Evolutionary conservation across 2,888 invertebrate genomes (phyloP), one percentile per base, ranked within the genome.

Genomic region (Tribolium freemani): DNA sequence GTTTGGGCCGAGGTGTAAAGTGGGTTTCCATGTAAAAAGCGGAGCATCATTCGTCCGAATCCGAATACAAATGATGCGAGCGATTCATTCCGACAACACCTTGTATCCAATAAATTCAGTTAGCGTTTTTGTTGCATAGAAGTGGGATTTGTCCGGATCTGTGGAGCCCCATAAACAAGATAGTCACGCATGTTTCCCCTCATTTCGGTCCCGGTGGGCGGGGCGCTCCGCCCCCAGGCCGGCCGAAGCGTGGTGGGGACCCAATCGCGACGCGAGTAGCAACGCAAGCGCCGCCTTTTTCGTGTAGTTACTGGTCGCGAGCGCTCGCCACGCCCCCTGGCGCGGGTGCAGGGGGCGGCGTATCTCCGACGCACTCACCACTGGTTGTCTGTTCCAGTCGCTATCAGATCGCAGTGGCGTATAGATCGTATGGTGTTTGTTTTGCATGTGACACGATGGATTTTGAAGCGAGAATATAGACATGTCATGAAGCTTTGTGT

Each of bases 71-170:
- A 87, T 84, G 86, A 87, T 84, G 84, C 84, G 81, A 85, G 83
- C 86, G 85, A 87, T 86, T 86, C 86, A 87, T 87, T 87, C 85
- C 84, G 84, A 85, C 86, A 85, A 87, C 87, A 87, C 86, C 86
- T 86, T 87, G 87, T 87, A 86, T 86, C 86, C 86, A 86, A 87
- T 87, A 87, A 87, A 87, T 87, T 87, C 87, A 84, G 86, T 86
- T 86, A 86, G 83, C 83, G 86, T 86, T 86, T 85, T 86, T 86
- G 86, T 86, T 84, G 84, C 84, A 82, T 79, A 83, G 84, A 83
- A 84, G 86, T 85, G 85, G 86, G 86, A 86, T 87, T 87, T 87
- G 87, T 87, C 80, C 83, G 85, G 86, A 85, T 86, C 85, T 84
- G 83, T 81, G 84, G 83, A 85, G 85, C 84, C 85, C 84, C 86